These are phyloP conservation scores for Peromyscus polionotus DNA, from an alignment of 2,113 vertebrate genomes.

Conservation along the genomic window DNA sequence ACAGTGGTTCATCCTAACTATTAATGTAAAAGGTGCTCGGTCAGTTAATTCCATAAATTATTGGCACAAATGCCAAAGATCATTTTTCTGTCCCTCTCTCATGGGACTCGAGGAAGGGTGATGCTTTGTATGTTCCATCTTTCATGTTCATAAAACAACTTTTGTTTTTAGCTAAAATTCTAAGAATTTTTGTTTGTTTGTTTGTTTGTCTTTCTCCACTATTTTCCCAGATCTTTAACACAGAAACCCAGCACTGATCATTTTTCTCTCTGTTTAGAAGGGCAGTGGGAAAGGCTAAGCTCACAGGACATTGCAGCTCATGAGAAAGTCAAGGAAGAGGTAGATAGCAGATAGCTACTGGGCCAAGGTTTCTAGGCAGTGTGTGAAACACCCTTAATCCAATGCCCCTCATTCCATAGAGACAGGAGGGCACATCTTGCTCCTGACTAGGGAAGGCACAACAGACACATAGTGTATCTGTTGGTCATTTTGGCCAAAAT, in stretches of 20 bases:
- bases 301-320: not conserved
- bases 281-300: not conserved
- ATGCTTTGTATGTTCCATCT: not conserved
- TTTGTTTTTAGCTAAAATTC: conserved; percentile 43
- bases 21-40: not conserved
- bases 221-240: not conserved
- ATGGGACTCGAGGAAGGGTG: not conserved
- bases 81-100: not conserved
- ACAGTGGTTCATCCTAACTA: conserved; percentile 22
- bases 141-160: conserved; percentile 36
- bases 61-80: conserved; percentile 53
- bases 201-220: not conserved
- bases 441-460: too few relatives aligned
- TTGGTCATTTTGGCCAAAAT: not conserved
- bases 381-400: not conserved
- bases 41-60: conserved; percentile 61
- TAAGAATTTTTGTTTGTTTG: not conserved
- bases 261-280: not conserved
- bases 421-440: not conserved
- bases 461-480: too few relatives aligned
- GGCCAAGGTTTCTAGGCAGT: not conserved
- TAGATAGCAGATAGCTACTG: not conserved
- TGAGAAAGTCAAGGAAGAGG: not conserved
- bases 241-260: not conserved
- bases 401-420: not conserved